Conservation (phyloP, 2,888 invertebrate species). For the Pediacus dermestoides region DNA sequence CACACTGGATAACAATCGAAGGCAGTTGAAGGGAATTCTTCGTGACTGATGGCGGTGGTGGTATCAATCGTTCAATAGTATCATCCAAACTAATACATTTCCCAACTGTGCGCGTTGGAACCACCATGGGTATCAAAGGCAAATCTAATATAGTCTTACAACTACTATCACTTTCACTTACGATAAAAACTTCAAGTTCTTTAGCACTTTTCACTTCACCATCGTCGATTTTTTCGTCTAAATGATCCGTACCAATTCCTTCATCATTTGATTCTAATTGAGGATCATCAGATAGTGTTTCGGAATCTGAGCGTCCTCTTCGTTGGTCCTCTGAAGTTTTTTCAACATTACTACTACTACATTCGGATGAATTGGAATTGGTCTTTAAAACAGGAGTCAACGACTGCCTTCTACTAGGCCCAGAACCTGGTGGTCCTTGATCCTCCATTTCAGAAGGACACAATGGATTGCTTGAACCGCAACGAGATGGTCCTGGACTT, state of each 20-base stretch:
- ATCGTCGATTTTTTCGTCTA: constrained; percentile 67
- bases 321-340: constrained; percentile 51
- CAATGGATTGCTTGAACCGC: constrained; percentile 76
- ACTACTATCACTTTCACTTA: constrained; percentile 45
- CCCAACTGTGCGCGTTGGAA: constrained; percentile 52
- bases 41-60: constrained; percentile 28
- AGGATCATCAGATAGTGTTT: constrained; percentile 70
- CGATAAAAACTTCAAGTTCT: constrained; percentile 55
- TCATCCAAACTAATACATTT: constrained; percentile 58
- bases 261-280: constrained; percentile 71
- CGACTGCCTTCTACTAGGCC: constrained; percentile 53
- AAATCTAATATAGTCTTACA: constrained; percentile 50
- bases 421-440: constrained; percentile 58
- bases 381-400: constrained; percentile 57
- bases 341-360: constrained; percentile 19
- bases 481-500: constrained; percentile 76
- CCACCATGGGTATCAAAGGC: constrained; percentile 44
- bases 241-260: constrained; percentile 71
- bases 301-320: constrained; percentile 68
- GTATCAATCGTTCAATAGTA: constrained; percentile 50
- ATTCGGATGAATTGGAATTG: constrained; percentile 41
- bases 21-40: constrained; percentile 58
- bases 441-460: constrained; percentile 75
- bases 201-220: constrained; percentile 66
- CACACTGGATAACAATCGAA: constrained; percentile 58